Percentiles rank a stretch among this genome's conserved stretches.
These are phyloP conservation scores for Ophiothrix spiculata DNA, from an alignment of 35 echinoderm and acorn worm genomes.

Conservation along the genomic window DNA sequence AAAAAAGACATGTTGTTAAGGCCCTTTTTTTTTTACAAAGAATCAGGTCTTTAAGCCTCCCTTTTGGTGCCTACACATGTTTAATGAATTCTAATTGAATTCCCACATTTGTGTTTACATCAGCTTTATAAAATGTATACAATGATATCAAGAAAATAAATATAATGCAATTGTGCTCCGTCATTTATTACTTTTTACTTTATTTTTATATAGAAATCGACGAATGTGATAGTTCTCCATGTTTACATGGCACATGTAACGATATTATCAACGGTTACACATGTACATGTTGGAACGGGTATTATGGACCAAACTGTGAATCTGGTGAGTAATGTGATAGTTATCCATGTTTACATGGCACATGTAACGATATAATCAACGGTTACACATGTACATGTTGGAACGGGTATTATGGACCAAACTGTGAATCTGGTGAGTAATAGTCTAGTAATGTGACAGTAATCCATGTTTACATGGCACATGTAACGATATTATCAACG, in stretches of 20 bases:
- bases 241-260: not conserved
- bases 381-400: not conserved
- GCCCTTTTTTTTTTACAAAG: no score
- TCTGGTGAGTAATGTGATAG: not conserved
- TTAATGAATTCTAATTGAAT: no score
- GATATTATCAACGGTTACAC: not conserved
- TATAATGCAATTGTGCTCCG: no score
- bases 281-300: not conserved
- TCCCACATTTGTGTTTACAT: no score
- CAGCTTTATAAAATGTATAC: no score
- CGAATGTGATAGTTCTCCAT: constrained; percentile 10
- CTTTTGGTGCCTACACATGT: no score
- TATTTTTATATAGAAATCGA: not conserved
- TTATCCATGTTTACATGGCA: constrained; percentile 6
- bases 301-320: not conserved
- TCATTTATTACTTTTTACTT: no score
- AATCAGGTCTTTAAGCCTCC: no score
- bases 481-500: no score
- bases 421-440: constrained; percentile 3
- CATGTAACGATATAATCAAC: not conserved
- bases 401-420: not conserved
- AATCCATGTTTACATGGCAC: no score
- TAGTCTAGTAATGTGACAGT: not conserved
- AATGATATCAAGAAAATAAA: no score
- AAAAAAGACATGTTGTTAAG: no score